phyloP scores from a whole-genome alignment of 2,888 invertebrate species.

The Acronicta leporina region DNA sequence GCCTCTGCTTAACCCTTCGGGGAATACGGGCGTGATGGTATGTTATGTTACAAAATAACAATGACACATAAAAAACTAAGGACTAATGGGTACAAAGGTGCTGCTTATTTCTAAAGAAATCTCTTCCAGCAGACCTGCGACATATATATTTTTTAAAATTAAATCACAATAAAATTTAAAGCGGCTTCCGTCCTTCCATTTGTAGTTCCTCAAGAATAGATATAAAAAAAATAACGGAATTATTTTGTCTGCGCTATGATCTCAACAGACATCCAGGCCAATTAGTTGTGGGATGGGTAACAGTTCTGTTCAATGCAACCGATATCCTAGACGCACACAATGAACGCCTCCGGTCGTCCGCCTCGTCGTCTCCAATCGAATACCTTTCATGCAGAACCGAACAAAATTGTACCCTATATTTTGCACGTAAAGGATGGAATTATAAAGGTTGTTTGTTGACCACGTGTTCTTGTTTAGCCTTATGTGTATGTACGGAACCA shows the following conservation, averaged over 20 bases:
- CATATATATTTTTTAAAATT: too few species aligned
- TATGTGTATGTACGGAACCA: slow-evolving; percentile 66
- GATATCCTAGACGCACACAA: slow-evolving; percentile 31
- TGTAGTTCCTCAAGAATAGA: too few species aligned
- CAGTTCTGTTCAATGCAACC: slow-evolving; percentile 12
- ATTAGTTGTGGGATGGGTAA: slow-evolving; percentile 21
- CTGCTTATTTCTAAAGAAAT: too few species aligned
- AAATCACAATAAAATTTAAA: too few species aligned
- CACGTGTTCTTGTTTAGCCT: slow-evolving; percentile 36
- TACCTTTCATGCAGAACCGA: neutral
- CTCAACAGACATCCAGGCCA: slow-evolving; percentile 25
- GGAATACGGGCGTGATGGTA: too few species aligned
- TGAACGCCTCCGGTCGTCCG: slow-evolving; percentile 15
- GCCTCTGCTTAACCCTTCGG: too few species aligned
- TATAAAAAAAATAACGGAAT: neutral
- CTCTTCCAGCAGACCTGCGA: too few species aligned
- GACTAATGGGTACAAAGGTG: too few species aligned
- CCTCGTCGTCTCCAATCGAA: too few species aligned
- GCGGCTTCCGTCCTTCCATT: too few species aligned
- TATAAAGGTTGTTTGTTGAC: neutral
- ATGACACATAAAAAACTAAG: too few species aligned
- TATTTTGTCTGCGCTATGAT: neutral
- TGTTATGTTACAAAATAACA: too few species aligned
- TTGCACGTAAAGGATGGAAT: slow-evolving; percentile 14
- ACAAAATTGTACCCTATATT: slow-evolving; percentile 17